phyloP scores from a whole-genome alignment of 1,140 invertebrate genomes.

The Drosophila bocki region DNA sequence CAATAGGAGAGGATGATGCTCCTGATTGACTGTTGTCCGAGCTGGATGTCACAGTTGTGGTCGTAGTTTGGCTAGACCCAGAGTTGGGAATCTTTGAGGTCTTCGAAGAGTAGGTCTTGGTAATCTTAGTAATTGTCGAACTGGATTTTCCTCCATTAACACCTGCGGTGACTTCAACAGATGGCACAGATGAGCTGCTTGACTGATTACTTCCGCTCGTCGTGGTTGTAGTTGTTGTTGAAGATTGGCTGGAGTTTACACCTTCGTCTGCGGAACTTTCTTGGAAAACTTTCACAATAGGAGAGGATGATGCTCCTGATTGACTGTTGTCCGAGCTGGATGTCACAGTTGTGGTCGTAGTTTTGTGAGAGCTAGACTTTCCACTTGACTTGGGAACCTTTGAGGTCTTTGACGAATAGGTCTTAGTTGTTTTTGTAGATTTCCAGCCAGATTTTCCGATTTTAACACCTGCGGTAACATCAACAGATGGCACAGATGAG shows the following conservation, averaged over 20 bases:
- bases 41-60: slow-evolving; percentile 14
- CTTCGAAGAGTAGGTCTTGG: slow-evolving; percentile 21
- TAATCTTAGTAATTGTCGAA: slow-evolving; percentile 20
- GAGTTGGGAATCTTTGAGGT: slow-evolving; percentile 7
- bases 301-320: neutral
- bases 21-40: neutral
- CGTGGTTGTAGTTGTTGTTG: slow-evolving; percentile 9
- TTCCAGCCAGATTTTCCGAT: slow-evolving; percentile 3
- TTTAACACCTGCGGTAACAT: neutral
- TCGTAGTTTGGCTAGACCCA: slow-evolving; percentile 4
- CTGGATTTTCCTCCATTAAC: slow-evolving; percentile 5
- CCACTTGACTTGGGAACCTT: slow-evolving; percentile 3
- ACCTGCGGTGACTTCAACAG: neutral
- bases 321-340: neutral
- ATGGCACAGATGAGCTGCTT: neutral
- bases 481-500: neutral
- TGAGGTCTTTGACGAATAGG: neutral
- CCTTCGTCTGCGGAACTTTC: neutral
- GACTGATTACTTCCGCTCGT: neutral
- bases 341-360: slow-evolving; percentile 16
- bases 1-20: neutral
- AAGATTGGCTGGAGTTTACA: slow-evolving; percentile 1
- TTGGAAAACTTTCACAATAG: neutral
- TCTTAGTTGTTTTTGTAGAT: slow-evolving; percentile 31
- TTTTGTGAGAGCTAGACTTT: neutral